Conservation (phyloP, 2,797 vertebrate species). For the Pseudomugil gertrudae region DNA sequence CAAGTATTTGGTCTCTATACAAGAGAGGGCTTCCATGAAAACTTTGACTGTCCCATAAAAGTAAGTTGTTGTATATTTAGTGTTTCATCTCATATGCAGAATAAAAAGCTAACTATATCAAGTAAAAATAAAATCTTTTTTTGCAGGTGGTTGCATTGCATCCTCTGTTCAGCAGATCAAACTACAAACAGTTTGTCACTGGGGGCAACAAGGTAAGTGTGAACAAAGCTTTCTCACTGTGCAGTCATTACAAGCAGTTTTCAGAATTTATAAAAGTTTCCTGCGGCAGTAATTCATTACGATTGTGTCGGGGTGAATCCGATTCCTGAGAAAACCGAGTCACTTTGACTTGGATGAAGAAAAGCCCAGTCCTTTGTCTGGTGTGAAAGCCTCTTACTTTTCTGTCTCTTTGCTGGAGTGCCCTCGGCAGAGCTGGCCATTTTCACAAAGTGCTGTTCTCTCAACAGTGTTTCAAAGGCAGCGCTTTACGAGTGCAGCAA, state of each 20-base stretch:
- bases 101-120: no score
- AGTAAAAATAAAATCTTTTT: background rate
- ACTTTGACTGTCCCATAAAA: constrained; percentile 98
- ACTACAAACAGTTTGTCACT: constrained; percentile 97
- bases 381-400: constrained; percentile 79
- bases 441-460: constrained; percentile 85
- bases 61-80: constrained; percentile 78
- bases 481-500: constrained; percentile 75
- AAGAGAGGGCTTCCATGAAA: constrained; percentile 96
- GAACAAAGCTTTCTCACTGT: constrained; percentile 18
- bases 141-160: constrained; percentile 89
- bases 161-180: constrained; percentile 92
- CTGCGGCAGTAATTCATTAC: constrained; percentile 48
- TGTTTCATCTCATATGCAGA: background rate
- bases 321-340: constrained; percentile 56
- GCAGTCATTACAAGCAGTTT: constrained; percentile 40
- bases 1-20: constrained; percentile 97
- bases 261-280: constrained; percentile 27
- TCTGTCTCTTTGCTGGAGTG: constrained; percentile 76
- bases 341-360: constrained; percentile 53
- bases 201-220: constrained; percentile 94
- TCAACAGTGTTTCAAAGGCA: constrained; percentile 80
- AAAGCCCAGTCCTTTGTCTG: constrained; percentile 60
- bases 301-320: constrained; percentile 58
- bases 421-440: constrained; percentile 79